Base-by-base conservation (phyloP, 2,888 invertebrate species). In the Drosophila leonis region DNA sequence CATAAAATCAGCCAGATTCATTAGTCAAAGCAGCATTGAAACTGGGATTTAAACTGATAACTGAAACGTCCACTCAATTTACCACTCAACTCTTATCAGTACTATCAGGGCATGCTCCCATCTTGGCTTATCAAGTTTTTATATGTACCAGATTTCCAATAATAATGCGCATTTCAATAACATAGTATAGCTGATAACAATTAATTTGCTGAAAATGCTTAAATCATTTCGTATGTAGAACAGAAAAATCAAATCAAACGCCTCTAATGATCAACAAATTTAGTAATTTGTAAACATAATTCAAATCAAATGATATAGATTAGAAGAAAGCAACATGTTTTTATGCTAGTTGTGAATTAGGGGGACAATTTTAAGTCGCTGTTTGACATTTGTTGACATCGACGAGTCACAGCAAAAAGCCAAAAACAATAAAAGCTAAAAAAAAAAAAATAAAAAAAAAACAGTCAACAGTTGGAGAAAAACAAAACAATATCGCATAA, bases 311-410 rank as follows among this genome's bases (percentile, higher is more conserved):
- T 27, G 59, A 78, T 61, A 29, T 31, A 54, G 39, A 15, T 42
- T 51, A 49, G 10, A 41, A 52, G 39, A 20, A 15, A 52, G 39
- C n/a, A 15, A 44, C 41, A 55, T 35, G 15, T 12, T 33, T 41
- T 67, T 52, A 7, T 41, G 56, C 56, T 41, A 59, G 59, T 42
- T 55, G 68, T 46, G 39, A 67, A 59, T 41, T 59, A 37, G 29
- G 13, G 13, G 24, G 35, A 54, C 29, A 51, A 15, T 13, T 59
- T 51, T 27, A 41, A 18, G 39, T 15, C 41, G 15, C 24, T 57
- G 4, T n/a, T 15, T n/a, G 33, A 39, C 55, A 63, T 24, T 63
- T 63, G 60, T 57, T 71, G 55, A 55, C 59, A 52, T 31, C 48
- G 54, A 68, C 48, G 56, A 18, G 64, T 5, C 39, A 24, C 33